Evolutionary conservation across 2,888 invertebrate species (phyloP).

Genomic region (Amphimallon solstitiale): DNA sequence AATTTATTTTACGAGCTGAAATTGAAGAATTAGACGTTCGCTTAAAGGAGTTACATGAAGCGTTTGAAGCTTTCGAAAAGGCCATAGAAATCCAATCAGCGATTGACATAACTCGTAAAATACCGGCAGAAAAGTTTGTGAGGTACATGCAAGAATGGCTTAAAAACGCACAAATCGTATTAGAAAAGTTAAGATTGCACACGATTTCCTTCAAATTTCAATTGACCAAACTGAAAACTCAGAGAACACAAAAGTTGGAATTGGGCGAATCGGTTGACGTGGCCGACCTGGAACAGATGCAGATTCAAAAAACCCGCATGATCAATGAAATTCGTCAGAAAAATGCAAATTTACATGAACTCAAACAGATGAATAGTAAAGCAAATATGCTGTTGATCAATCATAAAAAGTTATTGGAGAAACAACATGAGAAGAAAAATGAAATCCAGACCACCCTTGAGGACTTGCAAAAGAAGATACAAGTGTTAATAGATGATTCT

Average conservation of each 20-base stretch:
- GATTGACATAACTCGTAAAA: constrained; percentile 70
- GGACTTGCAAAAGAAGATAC: constrained; percentile 60
- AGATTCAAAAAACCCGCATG: constrained; percentile 70
- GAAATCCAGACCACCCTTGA: constrained; percentile 62
- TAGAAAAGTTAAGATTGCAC: constrained; percentile 70
- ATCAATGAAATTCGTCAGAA: constrained; percentile 67
- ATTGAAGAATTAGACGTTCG: constrained; percentile 68
- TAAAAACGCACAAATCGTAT: constrained; percentile 66
- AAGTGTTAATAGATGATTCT: constrained; percentile 63
- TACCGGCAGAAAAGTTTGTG: constrained; percentile 70
- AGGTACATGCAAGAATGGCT: constrained; percentile 71
- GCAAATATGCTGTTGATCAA: constrained; percentile 68
- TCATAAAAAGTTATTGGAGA: constrained; percentile 68
- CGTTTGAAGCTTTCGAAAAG: constrained; percentile 65
- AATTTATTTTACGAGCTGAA: constrained; percentile 64
- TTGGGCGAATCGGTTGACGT: constrained; percentile 69
- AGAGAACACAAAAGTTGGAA: constrained; percentile 67
- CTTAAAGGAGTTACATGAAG: constrained; percentile 65
- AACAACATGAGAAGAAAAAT: constrained; percentile 64
- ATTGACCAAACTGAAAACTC: constrained; percentile 66
- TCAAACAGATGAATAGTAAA: constrained; percentile 69
- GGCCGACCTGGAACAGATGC: constrained; percentile 72
- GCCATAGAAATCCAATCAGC: constrained; percentile 66
- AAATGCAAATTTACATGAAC: constrained; percentile 64
- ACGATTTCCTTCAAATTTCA: constrained; percentile 64